These are phyloP conservation scores for Pachypeltis micranthus DNA, from an alignment of 1,140 invertebrate species.

Conservation along the genomic window DNA sequence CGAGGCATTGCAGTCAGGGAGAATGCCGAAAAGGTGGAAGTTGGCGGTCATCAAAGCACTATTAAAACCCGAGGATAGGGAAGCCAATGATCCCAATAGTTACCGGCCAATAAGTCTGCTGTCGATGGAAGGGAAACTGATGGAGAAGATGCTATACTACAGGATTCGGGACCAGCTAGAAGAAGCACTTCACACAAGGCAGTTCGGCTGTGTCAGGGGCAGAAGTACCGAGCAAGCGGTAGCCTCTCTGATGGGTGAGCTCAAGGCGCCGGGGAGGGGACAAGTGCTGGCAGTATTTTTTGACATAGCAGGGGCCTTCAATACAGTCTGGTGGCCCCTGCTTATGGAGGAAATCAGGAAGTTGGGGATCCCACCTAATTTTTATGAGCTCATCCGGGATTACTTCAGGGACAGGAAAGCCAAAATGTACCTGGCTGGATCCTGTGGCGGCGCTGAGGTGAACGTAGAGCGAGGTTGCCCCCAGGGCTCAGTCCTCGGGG, in stretches of 20 bases:
- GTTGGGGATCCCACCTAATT: background rate
- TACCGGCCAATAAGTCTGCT: background rate
- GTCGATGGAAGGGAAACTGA: background rate
- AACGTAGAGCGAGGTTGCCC: constrained; percentile 34
- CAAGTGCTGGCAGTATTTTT: background rate
- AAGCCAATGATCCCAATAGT: background rate
- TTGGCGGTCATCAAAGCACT: background rate
- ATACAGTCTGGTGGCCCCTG: background rate
- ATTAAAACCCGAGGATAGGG: background rate
- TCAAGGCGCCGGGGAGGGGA: background rate
- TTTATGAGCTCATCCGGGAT: background rate
- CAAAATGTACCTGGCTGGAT: background rate
- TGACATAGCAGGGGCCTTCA: background rate
- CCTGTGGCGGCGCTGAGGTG: constrained; percentile 19
- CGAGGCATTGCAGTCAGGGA: background rate
- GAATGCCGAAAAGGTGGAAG: background rate
- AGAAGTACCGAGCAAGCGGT: background rate
- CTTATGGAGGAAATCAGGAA: background rate
- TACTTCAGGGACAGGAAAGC: background rate
- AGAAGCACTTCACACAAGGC: background rate
- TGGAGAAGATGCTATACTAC: background rate
- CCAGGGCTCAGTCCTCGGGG: constrained; percentile 37
- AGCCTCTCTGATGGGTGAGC: background rate
- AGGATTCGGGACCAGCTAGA: background rate
- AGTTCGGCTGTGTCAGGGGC: background rate